These are phyloP conservation scores for Chamaea fasciata DNA, from an alignment of 2,113 vertebrate species.

Conservation along the genomic window DNA sequence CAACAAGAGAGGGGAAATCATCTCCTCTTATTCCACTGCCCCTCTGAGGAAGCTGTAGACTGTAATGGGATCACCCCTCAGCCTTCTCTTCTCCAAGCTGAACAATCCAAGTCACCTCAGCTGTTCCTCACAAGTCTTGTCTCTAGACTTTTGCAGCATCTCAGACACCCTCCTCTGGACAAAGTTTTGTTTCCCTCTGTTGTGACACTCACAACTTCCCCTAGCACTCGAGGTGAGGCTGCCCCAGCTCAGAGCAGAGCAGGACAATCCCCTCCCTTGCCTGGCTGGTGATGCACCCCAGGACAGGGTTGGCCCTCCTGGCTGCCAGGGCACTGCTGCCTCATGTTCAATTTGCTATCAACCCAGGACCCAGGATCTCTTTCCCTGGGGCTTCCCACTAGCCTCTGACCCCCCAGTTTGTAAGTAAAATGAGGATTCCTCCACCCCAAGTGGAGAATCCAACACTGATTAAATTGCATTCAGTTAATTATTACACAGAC, in stretches of 20 bases:
- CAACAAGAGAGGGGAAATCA: neutral
- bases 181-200: neutral
- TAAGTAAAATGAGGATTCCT: neutral
- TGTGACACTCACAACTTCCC: accelerated
- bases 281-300: accelerated
- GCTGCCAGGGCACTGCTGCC: neutral
- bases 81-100: neutral
- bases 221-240: accelerated
- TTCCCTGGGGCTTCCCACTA: neutral
- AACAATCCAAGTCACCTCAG: neutral
- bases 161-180: neutral
- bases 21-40: neutral
- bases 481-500: neutral
- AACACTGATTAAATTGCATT: neutral
- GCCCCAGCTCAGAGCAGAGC: neutral
- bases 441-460: neutral
- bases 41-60: neutral
- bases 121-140: neutral
- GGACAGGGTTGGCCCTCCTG: neutral
- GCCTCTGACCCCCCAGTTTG: neutral
- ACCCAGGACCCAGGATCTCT: neutral
- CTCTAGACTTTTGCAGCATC: too few species aligned
- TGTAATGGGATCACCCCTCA: neutral
- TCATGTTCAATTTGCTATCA: neutral
- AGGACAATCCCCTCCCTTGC: neutral